Percentiles rank a stretch among this genome's conserved stretches.
These are phyloP conservation scores for Apeira syringaria DNA, from an alignment of 2,888 invertebrate species.

Conservation along the genomic window DNA sequence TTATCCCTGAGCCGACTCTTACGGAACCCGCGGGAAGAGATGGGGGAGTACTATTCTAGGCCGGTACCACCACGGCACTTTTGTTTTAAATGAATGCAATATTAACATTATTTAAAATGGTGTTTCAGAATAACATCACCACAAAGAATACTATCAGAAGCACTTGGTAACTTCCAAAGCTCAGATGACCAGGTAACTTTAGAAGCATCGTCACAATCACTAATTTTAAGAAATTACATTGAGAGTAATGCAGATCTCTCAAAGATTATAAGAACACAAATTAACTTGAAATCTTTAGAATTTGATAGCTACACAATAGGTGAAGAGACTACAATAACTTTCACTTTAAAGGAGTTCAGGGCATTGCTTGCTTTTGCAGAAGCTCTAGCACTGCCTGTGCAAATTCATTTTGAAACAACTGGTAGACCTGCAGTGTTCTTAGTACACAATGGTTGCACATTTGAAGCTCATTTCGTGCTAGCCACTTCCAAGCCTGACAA, in stretches of 20 bases:
- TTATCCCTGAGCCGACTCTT: too few relatives aligned
- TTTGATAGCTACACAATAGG: slow-evolving; percentile 88
- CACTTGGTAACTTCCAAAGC: slow-evolving; percentile 90
- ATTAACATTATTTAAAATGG: neutral
- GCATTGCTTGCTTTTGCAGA: slow-evolving; percentile 93
- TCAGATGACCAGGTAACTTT: slow-evolving; percentile 93
- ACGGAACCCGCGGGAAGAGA: too few relatives aligned
- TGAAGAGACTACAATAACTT: slow-evolving; percentile 89
- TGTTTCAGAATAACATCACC: slow-evolving; percentile 82
- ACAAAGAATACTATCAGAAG: slow-evolving; percentile 87
- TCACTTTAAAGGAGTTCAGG: slow-evolving; percentile 92
- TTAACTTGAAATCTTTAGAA: slow-evolving; percentile 88
- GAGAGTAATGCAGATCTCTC: slow-evolving; percentile 86
- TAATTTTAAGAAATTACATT: slow-evolving; percentile 90
- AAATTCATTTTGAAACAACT: slow-evolving; percentile 89
- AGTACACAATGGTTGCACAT: slow-evolving; percentile 87
- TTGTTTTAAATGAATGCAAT: too few relatives aligned
- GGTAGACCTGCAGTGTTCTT: slow-evolving; percentile 91
- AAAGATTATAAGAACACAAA: slow-evolving; percentile 90
- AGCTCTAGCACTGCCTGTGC: slow-evolving; percentile 86
- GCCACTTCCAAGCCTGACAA: slow-evolving; percentile 88
- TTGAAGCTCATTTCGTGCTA: slow-evolving; percentile 91
- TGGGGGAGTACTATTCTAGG: too few relatives aligned
- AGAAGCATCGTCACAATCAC: slow-evolving; percentile 85
- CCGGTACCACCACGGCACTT: too few relatives aligned